Percentiles rank a stretch among this genome's conserved stretches.
phyloP scores from a whole-genome alignment of 1,140 invertebrate species.

The Sitobion miscanthi region DNA sequence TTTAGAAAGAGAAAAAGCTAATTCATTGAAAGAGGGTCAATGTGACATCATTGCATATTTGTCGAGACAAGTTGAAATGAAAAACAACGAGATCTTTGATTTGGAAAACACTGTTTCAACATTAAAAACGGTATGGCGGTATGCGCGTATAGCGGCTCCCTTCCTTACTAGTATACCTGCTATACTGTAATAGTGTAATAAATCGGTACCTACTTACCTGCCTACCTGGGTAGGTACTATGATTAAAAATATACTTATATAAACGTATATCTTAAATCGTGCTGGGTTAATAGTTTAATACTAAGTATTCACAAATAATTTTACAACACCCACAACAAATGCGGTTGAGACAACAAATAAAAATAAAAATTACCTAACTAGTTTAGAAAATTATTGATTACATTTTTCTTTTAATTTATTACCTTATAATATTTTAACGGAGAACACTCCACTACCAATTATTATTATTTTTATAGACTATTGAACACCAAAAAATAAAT shows the following conservation, averaged over 20 bases:
- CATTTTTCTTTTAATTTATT: background rate
- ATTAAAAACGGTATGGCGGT: conserved; percentile 15
- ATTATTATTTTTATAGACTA: conserved; percentile 1
- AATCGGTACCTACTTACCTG: too few species aligned
- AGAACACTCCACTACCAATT: too few species aligned
- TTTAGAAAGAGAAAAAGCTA: conserved; percentile 34
- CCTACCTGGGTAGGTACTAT: too few species aligned
- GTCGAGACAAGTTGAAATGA: conserved; percentile 36
- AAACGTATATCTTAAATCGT: too few species aligned
- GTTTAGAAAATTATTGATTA: background rate
- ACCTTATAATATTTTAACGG: background rate
- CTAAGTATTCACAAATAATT: too few species aligned
- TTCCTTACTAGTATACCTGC: too few species aligned
- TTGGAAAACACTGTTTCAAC: conserved; percentile 43
- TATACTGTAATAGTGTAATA: too few species aligned
- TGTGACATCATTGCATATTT: conserved; percentile 47
- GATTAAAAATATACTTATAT: too few species aligned
- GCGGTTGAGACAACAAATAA: background rate
- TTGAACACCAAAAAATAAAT: conserved; percentile 50
- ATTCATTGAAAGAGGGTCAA: conserved; percentile 28
- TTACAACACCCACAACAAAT: too few species aligned
- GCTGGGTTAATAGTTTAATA: too few species aligned
- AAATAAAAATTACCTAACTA: background rate
- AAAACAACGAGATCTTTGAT: conserved; percentile 46
- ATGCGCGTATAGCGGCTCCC: background rate